Percentiles rank a stretch among this genome's conserved stretches.
Evolutionary conservation across 2,888 invertebrate species (phyloP).

Genomic region (Chironomus tentans): DNA sequence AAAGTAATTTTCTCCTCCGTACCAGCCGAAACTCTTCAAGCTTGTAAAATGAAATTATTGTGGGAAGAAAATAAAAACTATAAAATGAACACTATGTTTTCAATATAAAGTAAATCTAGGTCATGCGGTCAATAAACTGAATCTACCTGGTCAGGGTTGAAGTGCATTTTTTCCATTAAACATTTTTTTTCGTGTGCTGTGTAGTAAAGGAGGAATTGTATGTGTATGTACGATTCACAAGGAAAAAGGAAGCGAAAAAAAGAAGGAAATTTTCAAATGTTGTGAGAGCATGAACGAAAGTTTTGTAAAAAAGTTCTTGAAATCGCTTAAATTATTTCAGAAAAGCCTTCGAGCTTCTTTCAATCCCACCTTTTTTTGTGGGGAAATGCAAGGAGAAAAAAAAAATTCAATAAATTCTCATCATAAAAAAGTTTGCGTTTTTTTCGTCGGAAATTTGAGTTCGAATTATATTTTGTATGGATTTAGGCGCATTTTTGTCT

Average conservation of each 20-base stretch:
- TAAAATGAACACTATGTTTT: not conserved
- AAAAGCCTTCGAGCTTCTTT: too few relatives aligned
- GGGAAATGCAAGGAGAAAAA: too few relatives aligned
- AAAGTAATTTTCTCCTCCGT: not conserved
- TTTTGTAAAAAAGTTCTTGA: too few relatives aligned
- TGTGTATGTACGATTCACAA: not conserved
- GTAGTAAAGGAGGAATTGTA: too few relatives aligned
- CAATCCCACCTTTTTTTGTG: too few relatives aligned
- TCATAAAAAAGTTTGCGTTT: too few relatives aligned
- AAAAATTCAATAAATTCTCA: too few relatives aligned
- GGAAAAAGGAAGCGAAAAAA: not conserved
- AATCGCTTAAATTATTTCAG: too few relatives aligned
- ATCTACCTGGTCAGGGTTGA: slow-evolving; percentile 21
- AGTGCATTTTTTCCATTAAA: not conserved
- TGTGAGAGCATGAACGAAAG: not conserved
- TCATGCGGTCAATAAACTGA: slow-evolving; percentile 26
- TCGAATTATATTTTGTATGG: too few relatives aligned
- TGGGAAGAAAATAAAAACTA: not conserved
- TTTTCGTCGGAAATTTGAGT: too few relatives aligned
- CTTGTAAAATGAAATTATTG: not conserved
- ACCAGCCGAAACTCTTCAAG: not conserved
- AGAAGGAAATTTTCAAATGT: slow-evolving; percentile 1
- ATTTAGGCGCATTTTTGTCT: too few relatives aligned
- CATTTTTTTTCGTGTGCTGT: too few relatives aligned
- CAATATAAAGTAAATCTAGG: slow-evolving; percentile 1